These are phyloP conservation scores for Penaeus chinensis DNA, from an alignment of 1,140 invertebrate genomes.

Conservation along the genomic window DNA sequence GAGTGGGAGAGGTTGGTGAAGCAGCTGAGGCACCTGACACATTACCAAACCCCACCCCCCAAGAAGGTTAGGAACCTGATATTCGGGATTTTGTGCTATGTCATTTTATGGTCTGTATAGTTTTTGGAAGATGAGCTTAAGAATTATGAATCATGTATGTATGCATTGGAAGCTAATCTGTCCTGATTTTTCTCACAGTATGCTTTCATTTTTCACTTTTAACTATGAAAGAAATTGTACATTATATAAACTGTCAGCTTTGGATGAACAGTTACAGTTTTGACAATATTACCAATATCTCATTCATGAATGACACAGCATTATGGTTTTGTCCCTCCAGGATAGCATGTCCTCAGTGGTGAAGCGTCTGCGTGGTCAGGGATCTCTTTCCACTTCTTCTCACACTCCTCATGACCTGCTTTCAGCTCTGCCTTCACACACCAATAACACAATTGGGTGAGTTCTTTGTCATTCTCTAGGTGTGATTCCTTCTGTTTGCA, in stretches of 20 bases:
- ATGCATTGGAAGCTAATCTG: no score
- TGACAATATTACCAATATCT: no score
- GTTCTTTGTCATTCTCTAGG: neutral
- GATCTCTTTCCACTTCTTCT: slow-evolving; percentile 28
- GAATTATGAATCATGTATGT: no score
- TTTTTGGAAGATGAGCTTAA: neutral
- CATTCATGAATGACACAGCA: neutral
- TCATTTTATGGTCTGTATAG: neutral
- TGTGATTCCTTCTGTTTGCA: no score
- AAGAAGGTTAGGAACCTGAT: slow-evolving; percentile 43
- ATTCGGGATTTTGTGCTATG: neutral
- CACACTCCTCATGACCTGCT: slow-evolving; percentile 39
- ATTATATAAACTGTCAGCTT: no score
- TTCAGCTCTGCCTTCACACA: slow-evolving; percentile 44
- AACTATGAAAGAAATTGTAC: no score
- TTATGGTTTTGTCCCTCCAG: slow-evolving; percentile 28
- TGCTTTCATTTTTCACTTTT: no score
- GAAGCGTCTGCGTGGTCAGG: slow-evolving; percentile 57
- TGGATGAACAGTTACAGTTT: no score
- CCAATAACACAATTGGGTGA: slow-evolving; percentile 46
- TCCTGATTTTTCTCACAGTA: no score
- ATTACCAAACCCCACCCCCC: slow-evolving; percentile 64
- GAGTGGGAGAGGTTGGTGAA: slow-evolving; percentile 87
- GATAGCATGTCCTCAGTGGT: slow-evolving; percentile 59
- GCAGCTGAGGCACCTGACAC: slow-evolving; percentile 70